Evolutionary conservation across 2,113 vertebrate species (phyloP).

Genomic region (Anolis carolinensis): DNA sequence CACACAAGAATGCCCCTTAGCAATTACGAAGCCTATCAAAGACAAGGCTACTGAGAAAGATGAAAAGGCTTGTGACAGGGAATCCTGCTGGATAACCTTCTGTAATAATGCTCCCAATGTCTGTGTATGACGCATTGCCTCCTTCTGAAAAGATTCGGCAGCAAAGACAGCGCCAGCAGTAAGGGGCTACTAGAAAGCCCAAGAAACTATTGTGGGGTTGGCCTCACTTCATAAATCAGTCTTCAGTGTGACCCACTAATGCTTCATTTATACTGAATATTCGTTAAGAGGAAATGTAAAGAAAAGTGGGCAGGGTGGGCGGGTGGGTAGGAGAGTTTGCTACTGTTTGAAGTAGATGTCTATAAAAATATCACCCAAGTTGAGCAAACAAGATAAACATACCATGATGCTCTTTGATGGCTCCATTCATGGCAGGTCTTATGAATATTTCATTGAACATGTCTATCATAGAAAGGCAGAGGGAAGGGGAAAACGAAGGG

Average conservation of each 20-base stretch:
- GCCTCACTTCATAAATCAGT: not conserved
- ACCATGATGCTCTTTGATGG: constrained; percentile 64
- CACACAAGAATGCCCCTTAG: not conserved
- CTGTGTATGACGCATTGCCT: not conserved
- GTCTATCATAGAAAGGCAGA: constrained; percentile 58
- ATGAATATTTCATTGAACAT: constrained; percentile 64
- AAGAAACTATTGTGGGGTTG: too few species aligned
- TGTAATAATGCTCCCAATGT: not conserved
- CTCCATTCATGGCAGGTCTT: constrained; percentile 54
- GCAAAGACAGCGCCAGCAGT: not conserved
- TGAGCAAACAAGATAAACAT: constrained; percentile 51
- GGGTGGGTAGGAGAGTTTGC: not conserved
- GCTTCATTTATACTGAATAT: not conserved
- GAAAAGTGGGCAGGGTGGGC: not conserved
- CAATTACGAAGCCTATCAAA: not conserved
- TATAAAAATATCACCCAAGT: constrained; percentile 53
- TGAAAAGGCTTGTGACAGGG: not conserved
- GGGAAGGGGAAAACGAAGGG: constrained; percentile 43
- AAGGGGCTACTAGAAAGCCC: not conserved
- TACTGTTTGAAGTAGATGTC: constrained; percentile 42
- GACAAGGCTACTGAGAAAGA: not conserved
- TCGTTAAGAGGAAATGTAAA: not conserved
- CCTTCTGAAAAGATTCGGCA: not conserved
- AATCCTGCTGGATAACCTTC: not conserved
- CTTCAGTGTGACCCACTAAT: not conserved